Evolutionary conservation across 2,797 vertebrate genomes (phyloP).

Genomic region (Pygocentrus nattereri): DNA sequence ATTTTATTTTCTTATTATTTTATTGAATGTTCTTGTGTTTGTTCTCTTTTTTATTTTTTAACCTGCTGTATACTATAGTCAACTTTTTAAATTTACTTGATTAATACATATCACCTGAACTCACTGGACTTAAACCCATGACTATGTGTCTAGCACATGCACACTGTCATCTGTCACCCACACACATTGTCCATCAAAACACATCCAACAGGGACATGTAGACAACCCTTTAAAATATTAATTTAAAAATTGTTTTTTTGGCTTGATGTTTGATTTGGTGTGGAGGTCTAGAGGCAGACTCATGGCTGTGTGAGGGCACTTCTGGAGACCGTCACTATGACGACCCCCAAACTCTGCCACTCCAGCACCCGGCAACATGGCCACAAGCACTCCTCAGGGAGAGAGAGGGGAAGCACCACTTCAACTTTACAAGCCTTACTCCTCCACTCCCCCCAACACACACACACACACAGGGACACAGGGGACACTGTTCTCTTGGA

Average conservation of each 20-base stretch:
- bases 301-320: neutral
- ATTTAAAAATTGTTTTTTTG: neutral
- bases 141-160: neutral
- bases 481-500: constrained; percentile 21
- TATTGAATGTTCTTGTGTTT: no score
- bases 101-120: no score
- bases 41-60: no score
- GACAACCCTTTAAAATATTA: neutral
- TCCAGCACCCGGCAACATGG: constrained; percentile 73
- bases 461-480: constrained; percentile 59
- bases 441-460: constrained; percentile 33
- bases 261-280: neutral
- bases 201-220: neutral
- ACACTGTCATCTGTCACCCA: no score
- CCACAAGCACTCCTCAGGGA: constrained; percentile 77
- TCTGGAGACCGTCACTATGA: constrained; percentile 1
- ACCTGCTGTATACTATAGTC: neutral
- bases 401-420: constrained; percentile 80
- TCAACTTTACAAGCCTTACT: constrained; percentile 77
- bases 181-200: neutral
- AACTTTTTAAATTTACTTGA: no score
- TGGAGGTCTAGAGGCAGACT: neutral
- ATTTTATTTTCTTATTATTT: no score
- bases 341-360: neutral
- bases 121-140: no score